Conservation (phyloP, 2,797 vertebrate species). For the Sciaenops ocellatus region DNA sequence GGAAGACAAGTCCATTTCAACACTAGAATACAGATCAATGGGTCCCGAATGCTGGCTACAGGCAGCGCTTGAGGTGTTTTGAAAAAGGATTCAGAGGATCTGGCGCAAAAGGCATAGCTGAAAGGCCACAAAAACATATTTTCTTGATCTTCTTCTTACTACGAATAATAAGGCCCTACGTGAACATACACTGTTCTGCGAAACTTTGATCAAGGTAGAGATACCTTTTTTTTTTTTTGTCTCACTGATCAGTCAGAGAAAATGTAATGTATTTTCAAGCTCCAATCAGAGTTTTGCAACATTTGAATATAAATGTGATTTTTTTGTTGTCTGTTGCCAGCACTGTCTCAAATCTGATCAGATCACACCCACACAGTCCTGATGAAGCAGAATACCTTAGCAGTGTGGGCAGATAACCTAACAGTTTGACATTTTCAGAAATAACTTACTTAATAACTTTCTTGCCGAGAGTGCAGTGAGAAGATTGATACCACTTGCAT, state of each 20-base stretch:
- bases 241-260: neutral
- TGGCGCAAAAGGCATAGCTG: slow-evolving; percentile 1
- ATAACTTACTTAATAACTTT: neutral
- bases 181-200: neutral
- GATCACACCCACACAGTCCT: neutral
- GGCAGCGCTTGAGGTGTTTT: slow-evolving; percentile 3
- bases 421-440: neutral
- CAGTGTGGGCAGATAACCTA: neutral
- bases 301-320: slow-evolving; percentile 10
- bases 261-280: neutral
- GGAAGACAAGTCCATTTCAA: slow-evolving; percentile 58
- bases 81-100: slow-evolving; percentile 1
- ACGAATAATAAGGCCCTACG: neutral
- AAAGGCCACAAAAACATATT: neutral
- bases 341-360: neutral
- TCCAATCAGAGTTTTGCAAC: neutral
- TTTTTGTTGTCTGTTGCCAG: neutral
- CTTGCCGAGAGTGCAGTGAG: neutral
- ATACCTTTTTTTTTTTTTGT: neutral
- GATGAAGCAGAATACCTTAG: neutral
- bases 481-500: neutral
- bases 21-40: slow-evolving; percentile 41
- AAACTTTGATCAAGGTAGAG: neutral
- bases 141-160: neutral
- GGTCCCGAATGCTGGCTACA: neutral